A percentile compares a stretch with the other conserved stretches of the same genome.
Evolutionary conservation across 2,113 vertebrate genomes (phyloP).

Genomic region (Heteronetta atricapilla): DNA sequence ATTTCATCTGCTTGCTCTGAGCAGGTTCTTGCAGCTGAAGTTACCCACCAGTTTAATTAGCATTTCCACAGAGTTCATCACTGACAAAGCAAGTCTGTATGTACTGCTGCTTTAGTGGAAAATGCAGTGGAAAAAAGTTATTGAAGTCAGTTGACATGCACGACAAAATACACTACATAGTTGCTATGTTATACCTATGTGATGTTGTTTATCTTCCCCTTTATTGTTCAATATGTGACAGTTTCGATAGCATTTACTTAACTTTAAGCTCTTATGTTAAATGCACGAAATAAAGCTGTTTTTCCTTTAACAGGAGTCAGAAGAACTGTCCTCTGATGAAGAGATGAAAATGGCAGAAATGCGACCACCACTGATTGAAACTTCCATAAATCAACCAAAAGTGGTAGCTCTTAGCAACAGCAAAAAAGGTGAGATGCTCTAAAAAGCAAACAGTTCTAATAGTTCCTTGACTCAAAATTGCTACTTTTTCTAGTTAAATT

Average conservation of each 20-base stretch:
- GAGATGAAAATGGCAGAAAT: constrained; percentile 98
- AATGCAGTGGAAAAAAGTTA: not conserved
- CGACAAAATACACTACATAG: not conserved
- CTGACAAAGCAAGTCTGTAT: not conserved
- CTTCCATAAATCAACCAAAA: constrained; percentile 96
- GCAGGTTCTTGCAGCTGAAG: not conserved
- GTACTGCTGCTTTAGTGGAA: not conserved
- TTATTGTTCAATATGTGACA: not conserved
- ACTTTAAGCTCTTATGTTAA: not conserved
- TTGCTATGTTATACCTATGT: not conserved
- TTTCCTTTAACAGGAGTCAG: constrained; percentile 85
- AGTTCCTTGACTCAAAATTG: not conserved
- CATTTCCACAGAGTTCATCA: not conserved
- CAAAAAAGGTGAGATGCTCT: constrained; percentile 89
- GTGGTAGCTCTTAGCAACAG: constrained; percentile 93
- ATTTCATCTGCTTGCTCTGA: not conserved
- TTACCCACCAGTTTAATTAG: not conserved
- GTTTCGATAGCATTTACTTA: not conserved
- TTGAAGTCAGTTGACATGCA: not conserved
- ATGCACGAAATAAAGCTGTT: not conserved
- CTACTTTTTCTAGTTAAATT: not conserved
- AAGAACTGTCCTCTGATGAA: constrained; percentile 95
- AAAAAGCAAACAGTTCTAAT: not conserved
- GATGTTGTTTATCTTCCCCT: not conserved
- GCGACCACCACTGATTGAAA: constrained; percentile 95